Evolutionary conservation across 1,140 invertebrate genomes (phyloP).

Genomic region (Psix sp.): DNA sequence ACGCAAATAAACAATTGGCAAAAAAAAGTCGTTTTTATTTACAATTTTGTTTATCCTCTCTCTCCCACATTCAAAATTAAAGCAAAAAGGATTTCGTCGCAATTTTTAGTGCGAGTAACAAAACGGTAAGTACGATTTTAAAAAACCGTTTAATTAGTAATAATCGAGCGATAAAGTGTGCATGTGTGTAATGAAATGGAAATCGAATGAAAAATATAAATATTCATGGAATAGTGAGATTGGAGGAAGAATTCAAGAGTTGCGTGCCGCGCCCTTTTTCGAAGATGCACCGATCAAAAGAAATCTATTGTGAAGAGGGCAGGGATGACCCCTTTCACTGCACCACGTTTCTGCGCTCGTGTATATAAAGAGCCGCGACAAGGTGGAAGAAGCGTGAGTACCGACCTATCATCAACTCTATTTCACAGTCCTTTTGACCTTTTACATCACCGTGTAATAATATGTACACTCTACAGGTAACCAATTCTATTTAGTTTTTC

Average conservation of each 20-base stretch:
- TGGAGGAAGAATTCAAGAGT: constrained; percentile 60
- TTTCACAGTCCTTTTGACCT: constrained; percentile 67
- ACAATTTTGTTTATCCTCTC: no score
- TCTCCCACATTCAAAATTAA: not conserved
- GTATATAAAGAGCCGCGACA: constrained; percentile 73
- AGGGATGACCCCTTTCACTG: constrained; percentile 75
- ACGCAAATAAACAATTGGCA: no score
- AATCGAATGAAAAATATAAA: constrained; percentile 58
- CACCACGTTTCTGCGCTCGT: constrained; percentile 69
- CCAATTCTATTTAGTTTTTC: constrained; percentile 45
- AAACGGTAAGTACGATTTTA: constrained; percentile 8
- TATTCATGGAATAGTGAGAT: constrained; percentile 60
- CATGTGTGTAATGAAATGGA: constrained; percentile 47
- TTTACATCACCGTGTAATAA: constrained; percentile 65
- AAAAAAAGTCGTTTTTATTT: no score
- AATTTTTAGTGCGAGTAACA: constrained; percentile 5
- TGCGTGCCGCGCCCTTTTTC: constrained; percentile 66
- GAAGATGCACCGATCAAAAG: constrained; percentile 72
- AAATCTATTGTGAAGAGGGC: constrained; percentile 73
- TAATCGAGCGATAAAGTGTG: constrained; percentile 19
- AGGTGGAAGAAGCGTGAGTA: constrained; percentile 72
- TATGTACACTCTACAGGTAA: constrained; percentile 72
- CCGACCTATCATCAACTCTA: constrained; percentile 68
- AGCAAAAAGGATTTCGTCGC: not conserved
- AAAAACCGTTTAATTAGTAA: constrained; percentile 42